These are phyloP conservation scores for Cremastobaeus sp. DNA, from an alignment of 2,888 invertebrate genomes.

Conservation along the genomic window DNA sequence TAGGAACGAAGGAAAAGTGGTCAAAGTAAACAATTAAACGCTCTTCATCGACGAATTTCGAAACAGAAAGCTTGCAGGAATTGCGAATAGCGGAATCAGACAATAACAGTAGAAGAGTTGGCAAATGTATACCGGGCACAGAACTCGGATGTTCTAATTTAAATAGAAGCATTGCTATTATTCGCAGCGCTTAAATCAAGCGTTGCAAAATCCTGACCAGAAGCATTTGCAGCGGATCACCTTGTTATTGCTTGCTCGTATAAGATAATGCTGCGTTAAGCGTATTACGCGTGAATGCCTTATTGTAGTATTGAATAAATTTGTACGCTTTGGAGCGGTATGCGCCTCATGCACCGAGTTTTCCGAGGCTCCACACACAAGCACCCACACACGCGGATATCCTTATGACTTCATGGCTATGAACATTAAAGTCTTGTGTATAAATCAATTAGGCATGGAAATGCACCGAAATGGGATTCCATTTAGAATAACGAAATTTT, in stretches of 20 bases:
- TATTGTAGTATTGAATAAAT: conserved; percentile 49
- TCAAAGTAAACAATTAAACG: conserved; percentile 6
- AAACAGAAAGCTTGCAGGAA: background rate
- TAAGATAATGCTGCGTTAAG: conserved; percentile 52
- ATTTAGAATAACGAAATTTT: conserved; percentile 44
- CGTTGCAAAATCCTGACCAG: conserved; percentile 13
- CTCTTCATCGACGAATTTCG: background rate
- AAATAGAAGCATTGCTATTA: conserved; percentile 3
- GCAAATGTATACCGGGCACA: conserved; percentile 5
- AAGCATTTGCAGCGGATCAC: conserved; percentile 34
- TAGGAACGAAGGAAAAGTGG: conserved; percentile 7
- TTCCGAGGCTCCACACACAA: conserved; percentile 21
- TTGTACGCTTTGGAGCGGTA: conserved; percentile 53
- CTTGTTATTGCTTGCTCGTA: conserved; percentile 43
- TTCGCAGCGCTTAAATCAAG: conserved; percentile 7
- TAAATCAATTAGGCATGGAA: conserved; percentile 47
- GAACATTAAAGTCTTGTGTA: conserved; percentile 30
- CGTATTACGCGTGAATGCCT: conserved; percentile 47
- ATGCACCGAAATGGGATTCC: conserved; percentile 41
- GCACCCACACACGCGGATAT: conserved; percentile 41
- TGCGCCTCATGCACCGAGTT: conserved; percentile 23
- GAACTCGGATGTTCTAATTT: conserved; percentile 1
- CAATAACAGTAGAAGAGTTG: conserved; percentile 3
- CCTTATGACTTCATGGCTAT: conserved; percentile 50
- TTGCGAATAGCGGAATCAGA: background rate